Evolutionary conservation across 2,888 invertebrate species (phyloP).

Genomic region (Frankliniella intonsa): DNA sequence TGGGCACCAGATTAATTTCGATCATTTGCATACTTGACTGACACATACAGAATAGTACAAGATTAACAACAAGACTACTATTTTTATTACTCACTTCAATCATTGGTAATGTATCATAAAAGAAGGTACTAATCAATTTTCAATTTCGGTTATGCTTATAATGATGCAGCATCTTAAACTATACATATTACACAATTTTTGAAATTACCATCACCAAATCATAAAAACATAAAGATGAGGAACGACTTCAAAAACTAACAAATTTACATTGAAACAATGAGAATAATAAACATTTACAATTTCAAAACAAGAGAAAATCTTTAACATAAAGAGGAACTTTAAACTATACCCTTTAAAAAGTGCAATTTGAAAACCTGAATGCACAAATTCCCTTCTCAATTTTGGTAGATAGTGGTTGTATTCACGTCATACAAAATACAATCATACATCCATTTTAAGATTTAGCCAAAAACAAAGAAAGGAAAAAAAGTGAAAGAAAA

Average conservation of each 20-base stretch:
- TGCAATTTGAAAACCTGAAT: background rate
- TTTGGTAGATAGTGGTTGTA: too few relatives aligned
- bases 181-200: constrained; percentile 18
- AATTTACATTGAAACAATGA: constrained; percentile 22
- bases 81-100: background rate
- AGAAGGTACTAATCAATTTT: constrained; percentile 10
- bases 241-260: constrained; percentile 21
- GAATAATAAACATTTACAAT: constrained; percentile 15
- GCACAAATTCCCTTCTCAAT: background rate
- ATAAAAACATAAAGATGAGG: constrained; percentile 23
- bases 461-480: too few relatives aligned
- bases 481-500: background rate
- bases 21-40: constrained; percentile 20
- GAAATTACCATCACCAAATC: constrained; percentile 25
- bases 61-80: constrained; percentile 16
- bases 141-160: background rate
- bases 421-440: too few relatives aligned
- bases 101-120: constrained; percentile 8
- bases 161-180: constrained; percentile 14
- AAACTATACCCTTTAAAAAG: constrained; percentile 24
- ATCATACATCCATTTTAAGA: too few relatives aligned
- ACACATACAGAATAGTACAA: background rate
- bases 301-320: constrained; percentile 21
- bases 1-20: background rate
- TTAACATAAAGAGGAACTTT: constrained; percentile 20